A percentile compares a stretch with the other conserved stretches of the same genome.
phyloP scores from a whole-genome alignment of 2,113 vertebrate species.

The Seriola rivoliana region DNA sequence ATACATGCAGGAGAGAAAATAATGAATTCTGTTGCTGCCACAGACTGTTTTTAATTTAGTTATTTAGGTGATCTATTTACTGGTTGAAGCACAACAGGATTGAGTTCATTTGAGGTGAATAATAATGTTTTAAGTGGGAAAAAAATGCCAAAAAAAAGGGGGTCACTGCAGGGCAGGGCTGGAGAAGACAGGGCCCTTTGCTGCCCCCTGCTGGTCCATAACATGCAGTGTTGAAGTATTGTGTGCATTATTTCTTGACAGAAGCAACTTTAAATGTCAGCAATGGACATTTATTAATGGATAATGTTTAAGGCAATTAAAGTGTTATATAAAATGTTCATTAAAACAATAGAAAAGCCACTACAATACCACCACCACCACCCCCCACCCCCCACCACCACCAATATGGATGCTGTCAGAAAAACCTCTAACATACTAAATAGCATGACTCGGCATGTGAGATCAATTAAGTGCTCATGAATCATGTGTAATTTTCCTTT shows the following conservation, averaged over 20 bases:
- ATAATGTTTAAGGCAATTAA: not conserved
- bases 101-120: constrained; percentile 26
- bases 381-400: not conserved
- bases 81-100: not conserved
- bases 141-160: not conserved
- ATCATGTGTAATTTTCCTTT: not conserved
- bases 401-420: not conserved
- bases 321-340: not conserved
- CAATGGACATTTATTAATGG: not conserved
- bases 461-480: not conserved
- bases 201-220: constrained; percentile 49
- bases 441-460: constrained; percentile 31
- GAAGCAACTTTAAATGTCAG: not conserved
- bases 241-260: not conserved
- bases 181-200: constrained; percentile 20
- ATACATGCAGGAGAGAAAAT: not conserved
- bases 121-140: not conserved
- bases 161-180: not conserved
- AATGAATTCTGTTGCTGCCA: not conserved
- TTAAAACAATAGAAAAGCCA: not conserved
- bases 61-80: not conserved
- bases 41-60: not conserved
- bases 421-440: constrained; percentile 14
- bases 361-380: too few relatives aligned
- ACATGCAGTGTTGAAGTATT: not conserved